phyloP scores from a whole-genome alignment of 2,113 vertebrate genomes.

The Datnioides undecimradiatus region DNA sequence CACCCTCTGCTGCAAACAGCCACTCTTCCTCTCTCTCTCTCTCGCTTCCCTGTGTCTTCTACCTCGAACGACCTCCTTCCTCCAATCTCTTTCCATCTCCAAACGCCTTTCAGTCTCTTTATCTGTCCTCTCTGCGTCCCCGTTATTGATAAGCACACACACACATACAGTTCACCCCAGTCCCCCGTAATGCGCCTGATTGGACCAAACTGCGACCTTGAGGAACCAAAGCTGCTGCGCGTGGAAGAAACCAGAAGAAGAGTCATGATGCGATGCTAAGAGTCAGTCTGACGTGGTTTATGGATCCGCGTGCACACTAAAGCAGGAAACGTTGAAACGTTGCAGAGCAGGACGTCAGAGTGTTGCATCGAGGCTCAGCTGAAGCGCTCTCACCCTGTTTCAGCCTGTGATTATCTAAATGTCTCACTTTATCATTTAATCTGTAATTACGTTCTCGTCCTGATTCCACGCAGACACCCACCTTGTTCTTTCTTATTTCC shows the following conservation, averaged over 20 bases:
- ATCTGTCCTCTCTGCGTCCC: not conserved
- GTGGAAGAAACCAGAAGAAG: not conserved
- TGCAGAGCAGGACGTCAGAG: no score
- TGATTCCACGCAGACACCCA: not conserved
- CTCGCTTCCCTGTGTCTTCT: not conserved
- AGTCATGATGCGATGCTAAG: not conserved
- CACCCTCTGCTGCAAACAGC: not conserved
- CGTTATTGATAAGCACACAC: not conserved
- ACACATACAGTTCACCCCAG: not conserved
- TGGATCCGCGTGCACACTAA: not conserved
- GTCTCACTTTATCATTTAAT: not conserved
- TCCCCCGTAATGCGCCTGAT: not conserved
- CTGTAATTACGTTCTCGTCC: not conserved
- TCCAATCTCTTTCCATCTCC: constrained; percentile 27
- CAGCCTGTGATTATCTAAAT: not conserved
- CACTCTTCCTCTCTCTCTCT: not conserved
- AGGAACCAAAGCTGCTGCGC: not conserved
- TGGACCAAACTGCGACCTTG: constrained; percentile 9
- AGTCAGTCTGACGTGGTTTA: not conserved
- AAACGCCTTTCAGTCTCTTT: constrained; percentile 5
- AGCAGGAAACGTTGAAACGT: not conserved
- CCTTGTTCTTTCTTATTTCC: not conserved
- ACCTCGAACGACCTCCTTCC: not conserved
- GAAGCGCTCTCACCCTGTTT: not conserved
- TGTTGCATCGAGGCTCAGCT: not conserved